These are phyloP conservation scores for Castor canadensis DNA, from an alignment of 2,113 vertebrate genomes.

Conservation along the genomic window DNA sequence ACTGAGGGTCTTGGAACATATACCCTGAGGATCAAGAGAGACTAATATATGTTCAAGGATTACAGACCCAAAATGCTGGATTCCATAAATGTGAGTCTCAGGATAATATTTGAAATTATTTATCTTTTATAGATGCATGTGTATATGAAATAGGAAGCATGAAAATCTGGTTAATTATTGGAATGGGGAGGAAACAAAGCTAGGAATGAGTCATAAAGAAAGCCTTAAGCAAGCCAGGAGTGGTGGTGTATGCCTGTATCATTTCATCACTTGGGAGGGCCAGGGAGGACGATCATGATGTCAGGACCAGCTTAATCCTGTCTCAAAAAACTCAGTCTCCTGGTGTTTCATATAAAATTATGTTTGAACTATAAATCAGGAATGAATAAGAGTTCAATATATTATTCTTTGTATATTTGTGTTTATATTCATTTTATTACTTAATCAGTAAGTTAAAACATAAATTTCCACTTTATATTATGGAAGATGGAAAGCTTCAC, in stretches of 20 bases:
- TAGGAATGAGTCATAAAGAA: neutral
- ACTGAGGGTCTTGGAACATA: neutral
- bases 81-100: neutral
- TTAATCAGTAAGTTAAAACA: neutral
- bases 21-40: neutral
- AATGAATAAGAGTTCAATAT: neutral
- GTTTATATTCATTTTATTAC: neutral
- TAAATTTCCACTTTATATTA: slow-evolving; percentile 29
- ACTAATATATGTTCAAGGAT: neutral
- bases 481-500: neutral
- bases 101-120: neutral
- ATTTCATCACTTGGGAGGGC: neutral
- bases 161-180: neutral
- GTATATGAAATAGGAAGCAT: neutral
- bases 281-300: neutral
- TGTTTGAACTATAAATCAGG: neutral
- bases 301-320: neutral
- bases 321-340: neutral
- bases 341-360: neutral
- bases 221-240: no score
- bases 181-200: neutral
- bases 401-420: neutral
- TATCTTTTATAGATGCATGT: neutral
- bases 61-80: neutral
- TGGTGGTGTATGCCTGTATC: neutral